Conservation (phyloP, 2,888 invertebrate species). For the Spilosoma lubricipeda region DNA sequence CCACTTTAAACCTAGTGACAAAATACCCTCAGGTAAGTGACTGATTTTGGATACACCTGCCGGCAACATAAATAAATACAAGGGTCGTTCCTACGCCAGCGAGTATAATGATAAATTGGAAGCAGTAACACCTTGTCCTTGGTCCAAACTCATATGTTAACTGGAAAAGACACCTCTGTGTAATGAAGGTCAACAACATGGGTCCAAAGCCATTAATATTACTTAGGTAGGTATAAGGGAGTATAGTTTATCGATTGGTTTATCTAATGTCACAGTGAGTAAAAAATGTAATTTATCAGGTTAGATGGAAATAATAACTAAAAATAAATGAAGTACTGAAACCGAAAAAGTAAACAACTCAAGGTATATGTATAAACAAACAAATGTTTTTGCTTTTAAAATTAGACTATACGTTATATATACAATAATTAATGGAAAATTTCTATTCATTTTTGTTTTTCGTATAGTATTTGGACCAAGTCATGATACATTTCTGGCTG, state of each 20-base stretch:
- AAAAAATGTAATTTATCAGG: too few relatives aligned
- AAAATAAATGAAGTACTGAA: not conserved
- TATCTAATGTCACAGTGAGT: too few relatives aligned
- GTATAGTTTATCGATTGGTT: not conserved
- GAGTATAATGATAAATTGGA: conserved; percentile 20
- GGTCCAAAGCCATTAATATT: conserved; percentile 12
- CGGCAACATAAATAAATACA: conserved; percentile 43
- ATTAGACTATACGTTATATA: not conserved
- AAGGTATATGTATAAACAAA: not conserved
- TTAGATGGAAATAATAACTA: not conserved
- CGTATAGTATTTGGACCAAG: not conserved
- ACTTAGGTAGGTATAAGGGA: not conserved
- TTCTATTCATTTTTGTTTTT: not conserved
- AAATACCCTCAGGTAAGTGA: conserved; percentile 34
- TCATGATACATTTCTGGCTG: not conserved
- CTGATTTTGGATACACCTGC: conserved; percentile 57
- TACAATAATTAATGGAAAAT: too few relatives aligned
- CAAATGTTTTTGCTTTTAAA: not conserved
- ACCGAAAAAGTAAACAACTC: not conserved
- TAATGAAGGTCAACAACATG: conserved; percentile 5
- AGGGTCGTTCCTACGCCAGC: conserved; percentile 22
- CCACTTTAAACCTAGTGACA: not conserved
- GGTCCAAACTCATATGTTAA: conserved; percentile 12
- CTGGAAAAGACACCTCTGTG: conserved; percentile 4
- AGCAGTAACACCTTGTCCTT: conserved; percentile 11